A percentile compares a stretch with the other conserved stretches of the same genome.
These are phyloP conservation scores for Stylophora pistillata DNA, from an alignment of 64 coral and sea anemone species.

Conservation along the genomic window DNA sequence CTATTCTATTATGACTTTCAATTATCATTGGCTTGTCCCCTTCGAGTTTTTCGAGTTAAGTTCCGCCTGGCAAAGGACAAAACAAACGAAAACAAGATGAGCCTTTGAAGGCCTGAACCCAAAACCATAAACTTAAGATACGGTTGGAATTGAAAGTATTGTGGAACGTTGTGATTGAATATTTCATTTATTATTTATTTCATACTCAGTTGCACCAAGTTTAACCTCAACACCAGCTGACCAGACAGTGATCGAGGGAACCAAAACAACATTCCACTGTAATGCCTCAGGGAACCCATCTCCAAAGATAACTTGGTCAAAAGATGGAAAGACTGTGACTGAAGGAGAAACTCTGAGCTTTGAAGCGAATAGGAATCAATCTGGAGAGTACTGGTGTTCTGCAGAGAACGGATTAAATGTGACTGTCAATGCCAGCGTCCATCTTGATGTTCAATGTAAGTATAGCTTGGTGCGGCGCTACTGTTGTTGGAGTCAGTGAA, in stretches of 20 bases:
- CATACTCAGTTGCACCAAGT: neutral
- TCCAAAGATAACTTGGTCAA: too few species aligned
- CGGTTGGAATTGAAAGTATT: too few species aligned
- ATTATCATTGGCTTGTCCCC: too few species aligned
- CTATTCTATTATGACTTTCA: too few species aligned
- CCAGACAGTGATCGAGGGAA: neutral
- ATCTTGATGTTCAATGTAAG: neutral
- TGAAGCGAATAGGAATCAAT: neutral
- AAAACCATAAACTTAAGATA: too few species aligned
- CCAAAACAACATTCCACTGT: neutral
- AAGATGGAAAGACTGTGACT: neutral
- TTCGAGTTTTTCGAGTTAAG: too few species aligned
- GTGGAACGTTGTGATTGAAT: neutral
- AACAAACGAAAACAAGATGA: too few species aligned
- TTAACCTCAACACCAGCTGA: too few species aligned
- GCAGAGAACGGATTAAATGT: neutral
- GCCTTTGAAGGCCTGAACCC: too few species aligned
- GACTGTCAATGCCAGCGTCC: slow-evolving; percentile 11
- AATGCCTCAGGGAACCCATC: neutral
- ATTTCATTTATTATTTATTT: neutral
- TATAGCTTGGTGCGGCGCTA: neutral
- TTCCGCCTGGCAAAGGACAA: too few species aligned
- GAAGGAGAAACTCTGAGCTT: neutral
- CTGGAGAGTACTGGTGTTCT: too few species aligned
- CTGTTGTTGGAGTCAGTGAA: too few species aligned